Evolutionary conservation across 2,113 vertebrate species (phyloP).

Genomic region (Miniopterus natalensis): DNA sequence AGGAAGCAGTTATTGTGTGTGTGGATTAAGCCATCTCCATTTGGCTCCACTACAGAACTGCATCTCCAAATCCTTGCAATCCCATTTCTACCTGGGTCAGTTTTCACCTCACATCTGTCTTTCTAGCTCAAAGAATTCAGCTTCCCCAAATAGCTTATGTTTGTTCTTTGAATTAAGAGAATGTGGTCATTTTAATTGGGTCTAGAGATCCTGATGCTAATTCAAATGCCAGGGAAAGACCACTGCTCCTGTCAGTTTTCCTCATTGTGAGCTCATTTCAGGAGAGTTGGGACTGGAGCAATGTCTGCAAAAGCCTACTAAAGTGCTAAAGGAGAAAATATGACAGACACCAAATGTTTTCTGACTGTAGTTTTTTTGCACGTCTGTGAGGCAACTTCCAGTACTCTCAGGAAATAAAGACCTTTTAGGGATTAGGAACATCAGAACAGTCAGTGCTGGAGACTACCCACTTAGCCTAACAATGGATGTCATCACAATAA

Average conservation of each 20-base stretch:
- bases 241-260: not conserved
- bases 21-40: not conserved
- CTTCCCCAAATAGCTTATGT: not conserved
- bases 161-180: not conserved
- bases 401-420: not conserved
- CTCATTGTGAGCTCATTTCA: not conserved
- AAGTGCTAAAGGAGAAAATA: not conserved
- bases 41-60: not conserved
- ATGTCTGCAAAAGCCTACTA: not conserved
- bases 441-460: not conserved
- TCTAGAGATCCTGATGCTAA: not conserved
- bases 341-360: not conserved
- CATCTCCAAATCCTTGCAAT: not conserved
- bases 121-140: not conserved
- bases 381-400: not conserved
- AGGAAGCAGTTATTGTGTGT: not conserved
- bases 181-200: not conserved
- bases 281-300: not conserved
- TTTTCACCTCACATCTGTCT: conserved; percentile 12
- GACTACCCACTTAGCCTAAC: not conserved
- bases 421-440: not conserved
- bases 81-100: not conserved
- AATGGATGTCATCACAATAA: not conserved
- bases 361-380: not conserved
- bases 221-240: not conserved